Base-by-base conservation (phyloP, 2,113 vertebrate species). In the Morone saxatilis region DNA sequence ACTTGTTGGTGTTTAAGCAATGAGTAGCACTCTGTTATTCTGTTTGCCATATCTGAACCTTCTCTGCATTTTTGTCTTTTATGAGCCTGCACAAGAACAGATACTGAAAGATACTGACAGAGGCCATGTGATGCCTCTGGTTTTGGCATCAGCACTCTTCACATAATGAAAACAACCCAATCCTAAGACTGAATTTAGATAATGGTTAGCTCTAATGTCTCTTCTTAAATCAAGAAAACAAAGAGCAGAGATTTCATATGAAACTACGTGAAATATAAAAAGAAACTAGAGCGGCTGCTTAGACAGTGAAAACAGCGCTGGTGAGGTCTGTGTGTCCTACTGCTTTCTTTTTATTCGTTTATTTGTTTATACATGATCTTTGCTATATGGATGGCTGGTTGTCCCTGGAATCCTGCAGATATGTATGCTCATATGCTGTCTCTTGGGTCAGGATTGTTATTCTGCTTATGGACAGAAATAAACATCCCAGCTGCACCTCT, bases 1-100 rank as follows among this genome's bases (percentile, higher is more conserved):
- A 62, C 31, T 62, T 57, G 62, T 48, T 47, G 66, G 19, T 43
- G 40, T 80, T 61, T 69, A 6, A 76, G 60, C 43, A 51, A 68
- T 78, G 19, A 68, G 43, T 10, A 48, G 62, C 17, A n/a, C 25
- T 66, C 50, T 71, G 19, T 69, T 73, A 20, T 56, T 83, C 3
- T 54, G 16, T 76, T 79, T 69, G 57, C n/a, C n/a, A 11, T 56
- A 71, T 71, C 9, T 5, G 0, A 19, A 84, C 19, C 41, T 31
- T 45, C 9, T 22, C 5, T 25, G 40, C 14, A 22, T 61, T 11
- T 79, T 2, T 57, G 45, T 22, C 13, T 48, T 56, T 56, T 40
- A 45, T 43, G 38, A 54, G 38, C 9, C 38, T 47, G 25, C 41
- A 41, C 41, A 31, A 25, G 20, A 22, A 36, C 38, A 22, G 7